Conservation (phyloP, 2,888 invertebrate species). For the Netelia fuscicornis region DNA sequence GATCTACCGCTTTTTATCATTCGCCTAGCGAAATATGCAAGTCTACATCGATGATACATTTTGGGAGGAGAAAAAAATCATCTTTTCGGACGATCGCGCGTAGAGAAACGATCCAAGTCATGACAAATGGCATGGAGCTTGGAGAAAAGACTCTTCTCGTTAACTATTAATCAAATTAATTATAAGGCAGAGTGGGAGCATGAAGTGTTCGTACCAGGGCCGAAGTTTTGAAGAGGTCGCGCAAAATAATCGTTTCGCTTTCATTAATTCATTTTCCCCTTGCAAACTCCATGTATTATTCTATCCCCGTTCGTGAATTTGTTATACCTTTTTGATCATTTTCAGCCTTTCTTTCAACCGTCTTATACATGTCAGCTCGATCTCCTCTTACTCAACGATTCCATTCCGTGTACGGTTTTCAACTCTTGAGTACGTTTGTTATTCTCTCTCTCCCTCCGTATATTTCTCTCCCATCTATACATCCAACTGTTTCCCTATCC, state of each 20-base stretch:
- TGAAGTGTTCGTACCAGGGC: neutral
- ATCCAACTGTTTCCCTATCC: constrained; percentile 1
- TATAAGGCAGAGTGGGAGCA: constrained; percentile 1
- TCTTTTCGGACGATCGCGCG: neutral
- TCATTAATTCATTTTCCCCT: neutral
- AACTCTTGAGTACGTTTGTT: constrained; percentile 31
- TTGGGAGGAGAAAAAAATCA: neutral
- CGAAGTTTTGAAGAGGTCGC: constrained; percentile 16
- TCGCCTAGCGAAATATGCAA: neutral
- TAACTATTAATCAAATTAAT: constrained; percentile 51
- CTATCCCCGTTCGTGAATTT: constrained; percentile 18
- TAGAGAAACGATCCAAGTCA: neutral
- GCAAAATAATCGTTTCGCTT: neutral
- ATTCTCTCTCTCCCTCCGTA: neutral
- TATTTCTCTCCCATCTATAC: neutral
- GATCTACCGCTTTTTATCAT: neutral
- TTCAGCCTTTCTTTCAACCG: neutral
- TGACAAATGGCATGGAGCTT: neutral
- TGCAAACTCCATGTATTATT: constrained; percentile 15
- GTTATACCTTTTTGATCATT: neutral
- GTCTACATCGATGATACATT: neutral
- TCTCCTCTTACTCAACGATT: constrained; percentile 39
- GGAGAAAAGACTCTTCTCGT: neutral
- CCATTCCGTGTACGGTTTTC: constrained; percentile 36
- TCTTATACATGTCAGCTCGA: neutral